These are phyloP conservation scores for Selene dorsalis DNA, from an alignment of 2,797 vertebrate species.

Conservation along the genomic window DNA sequence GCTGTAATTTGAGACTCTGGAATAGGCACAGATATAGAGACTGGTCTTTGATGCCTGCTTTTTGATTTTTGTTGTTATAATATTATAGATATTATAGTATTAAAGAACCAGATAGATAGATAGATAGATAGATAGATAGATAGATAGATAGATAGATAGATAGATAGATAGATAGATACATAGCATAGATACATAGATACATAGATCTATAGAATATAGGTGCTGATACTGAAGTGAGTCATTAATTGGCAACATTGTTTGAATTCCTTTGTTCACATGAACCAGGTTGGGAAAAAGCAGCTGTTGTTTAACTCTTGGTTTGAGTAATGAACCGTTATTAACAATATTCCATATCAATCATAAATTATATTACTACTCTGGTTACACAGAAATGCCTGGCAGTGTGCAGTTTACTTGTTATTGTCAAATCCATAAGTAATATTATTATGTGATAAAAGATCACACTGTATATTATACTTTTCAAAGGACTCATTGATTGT, in stretches of 20 bases:
- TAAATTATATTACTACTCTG: background rate
- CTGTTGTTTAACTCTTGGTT: no score
- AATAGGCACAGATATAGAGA: background rate
- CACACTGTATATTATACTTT: background rate
- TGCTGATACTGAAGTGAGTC: background rate
- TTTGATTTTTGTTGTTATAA: no score
- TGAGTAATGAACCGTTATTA: no score
- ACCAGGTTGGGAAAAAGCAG: no score
- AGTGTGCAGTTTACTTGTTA: background rate
- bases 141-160: no score
- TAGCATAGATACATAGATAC: no score
- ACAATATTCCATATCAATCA: background rate
- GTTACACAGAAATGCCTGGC: background rate
- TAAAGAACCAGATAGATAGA: no score
- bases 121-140: no score
- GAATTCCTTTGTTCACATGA: background rate
- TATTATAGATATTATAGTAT: no score
- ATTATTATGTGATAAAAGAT: background rate
- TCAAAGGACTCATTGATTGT: background rate
- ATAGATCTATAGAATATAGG: no score
- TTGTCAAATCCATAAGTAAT: background rate
- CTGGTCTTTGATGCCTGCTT: background rate
- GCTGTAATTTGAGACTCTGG: background rate
- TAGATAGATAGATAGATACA: no score
- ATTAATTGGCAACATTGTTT: no score